A percentile compares a stretch with the other conserved stretches of the same genome.
Conservation (phyloP, 2,797 vertebrate genomes). For the Serranus cabrilla region DNA sequence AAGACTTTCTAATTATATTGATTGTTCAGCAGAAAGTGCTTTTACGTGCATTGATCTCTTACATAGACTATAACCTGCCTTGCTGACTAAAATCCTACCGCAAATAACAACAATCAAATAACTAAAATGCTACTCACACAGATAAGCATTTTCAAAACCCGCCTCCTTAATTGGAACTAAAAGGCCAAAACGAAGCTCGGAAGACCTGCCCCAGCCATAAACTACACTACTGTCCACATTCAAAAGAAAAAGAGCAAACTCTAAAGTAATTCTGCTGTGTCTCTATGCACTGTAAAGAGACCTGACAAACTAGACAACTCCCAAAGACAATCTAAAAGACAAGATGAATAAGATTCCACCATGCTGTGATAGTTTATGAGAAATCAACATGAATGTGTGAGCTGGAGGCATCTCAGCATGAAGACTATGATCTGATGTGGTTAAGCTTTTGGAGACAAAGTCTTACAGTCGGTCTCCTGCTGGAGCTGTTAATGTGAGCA, state of each 20-base stretch:
- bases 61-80: too few species aligned
- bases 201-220: not conserved
- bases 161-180: not conserved
- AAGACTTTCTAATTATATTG: too few species aligned
- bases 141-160: not conserved
- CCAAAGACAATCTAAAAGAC: conserved; percentile 13
- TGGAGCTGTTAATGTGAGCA: too few species aligned
- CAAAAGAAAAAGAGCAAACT: not conserved
- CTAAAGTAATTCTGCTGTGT: not conserved
- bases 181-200: too few species aligned
- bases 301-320: not conserved
- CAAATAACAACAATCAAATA: not conserved
- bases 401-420: conserved; percentile 30
- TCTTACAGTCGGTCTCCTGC: too few species aligned
- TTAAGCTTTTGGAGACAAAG: not conserved
- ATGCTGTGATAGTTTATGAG: conserved; percentile 29
- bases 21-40: too few species aligned
- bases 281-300: not conserved
- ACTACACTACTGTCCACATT: not conserved
- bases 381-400: conserved; percentile 25
- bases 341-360: conserved; percentile 1
- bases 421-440: conserved; percentile 7
- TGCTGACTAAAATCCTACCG: too few species aligned
- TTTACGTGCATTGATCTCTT: too few species aligned
- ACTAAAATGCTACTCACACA: not conserved